phyloP scores from a whole-genome alignment of 2,797 vertebrate species.

The Podarcis siculus region DNA sequence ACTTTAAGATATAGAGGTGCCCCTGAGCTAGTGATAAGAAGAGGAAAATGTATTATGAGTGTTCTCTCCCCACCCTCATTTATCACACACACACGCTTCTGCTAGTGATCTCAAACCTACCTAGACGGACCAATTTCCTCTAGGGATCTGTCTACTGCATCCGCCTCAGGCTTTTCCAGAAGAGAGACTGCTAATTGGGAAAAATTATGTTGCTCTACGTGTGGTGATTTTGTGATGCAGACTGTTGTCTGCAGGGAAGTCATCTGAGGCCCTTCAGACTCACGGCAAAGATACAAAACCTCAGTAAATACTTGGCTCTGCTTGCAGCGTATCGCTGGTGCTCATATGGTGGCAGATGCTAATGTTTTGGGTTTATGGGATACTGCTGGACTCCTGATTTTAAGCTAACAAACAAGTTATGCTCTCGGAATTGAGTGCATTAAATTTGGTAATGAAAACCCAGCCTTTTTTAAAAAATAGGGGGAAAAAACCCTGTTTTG shows the following conservation, averaged over 20 bases:
- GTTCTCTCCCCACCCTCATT: background rate
- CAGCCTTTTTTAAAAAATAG: constrained; percentile 47
- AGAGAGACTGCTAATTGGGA: constrained; percentile 66
- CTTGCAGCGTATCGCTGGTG: background rate
- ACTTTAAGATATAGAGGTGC: constrained; percentile 28
- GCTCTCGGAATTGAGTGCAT: constrained; percentile 18
- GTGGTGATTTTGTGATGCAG: constrained; percentile 66
- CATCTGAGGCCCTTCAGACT: constrained; percentile 51
- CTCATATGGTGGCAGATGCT: background rate
- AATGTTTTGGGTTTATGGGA: background rate
- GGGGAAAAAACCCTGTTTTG: constrained; percentile 21
- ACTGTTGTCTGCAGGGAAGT: constrained; percentile 19
- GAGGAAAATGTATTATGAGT: constrained; percentile 45
- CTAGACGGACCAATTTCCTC: constrained; percentile 58
- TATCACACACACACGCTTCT: constrained; percentile 24
- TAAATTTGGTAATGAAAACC: constrained; percentile 33
- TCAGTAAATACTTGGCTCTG: fast-evolving
- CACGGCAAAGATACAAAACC: background rate
- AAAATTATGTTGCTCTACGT: constrained; percentile 69
- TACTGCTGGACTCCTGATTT: constrained; percentile 20
- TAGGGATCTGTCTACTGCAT: constrained; percentile 66
- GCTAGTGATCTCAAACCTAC: constrained; percentile 62
- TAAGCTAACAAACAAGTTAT: constrained; percentile 43
- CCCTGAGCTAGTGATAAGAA: constrained; percentile 21
- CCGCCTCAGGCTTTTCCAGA: constrained; percentile 66